A percentile compares a stretch with the other conserved stretches of the same genome.
Conservation (phyloP, 2,113 vertebrate genomes). For the Colistium nudipinnis region DNA sequence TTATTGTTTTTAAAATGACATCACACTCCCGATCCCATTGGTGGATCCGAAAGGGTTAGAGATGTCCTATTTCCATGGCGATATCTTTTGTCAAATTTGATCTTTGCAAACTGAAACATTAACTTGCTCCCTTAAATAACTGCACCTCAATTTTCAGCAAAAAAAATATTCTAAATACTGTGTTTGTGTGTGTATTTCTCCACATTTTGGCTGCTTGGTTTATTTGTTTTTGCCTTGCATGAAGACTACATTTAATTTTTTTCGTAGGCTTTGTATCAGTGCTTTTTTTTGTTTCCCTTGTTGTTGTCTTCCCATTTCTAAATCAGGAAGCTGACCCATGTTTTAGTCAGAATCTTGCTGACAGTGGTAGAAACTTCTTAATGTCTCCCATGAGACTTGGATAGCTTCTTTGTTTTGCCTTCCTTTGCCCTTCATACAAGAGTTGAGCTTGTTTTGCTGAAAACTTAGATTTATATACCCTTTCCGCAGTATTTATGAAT, state of each 20-base stretch:
- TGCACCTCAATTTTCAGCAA: conserved; percentile 94
- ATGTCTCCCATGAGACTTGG: conserved; percentile 66
- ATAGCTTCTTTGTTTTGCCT: conserved; percentile 45
- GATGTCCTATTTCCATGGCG: conserved; percentile 81
- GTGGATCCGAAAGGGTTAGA: conserved; percentile 93
- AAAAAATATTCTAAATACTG: conserved; percentile 77
- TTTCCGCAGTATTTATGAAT: conserved; percentile 89
- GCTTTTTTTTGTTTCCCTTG: conserved; percentile 76
- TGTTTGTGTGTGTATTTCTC: conserved; percentile 73
- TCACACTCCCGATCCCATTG: conserved; percentile 96
- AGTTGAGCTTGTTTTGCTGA: conserved; percentile 57
- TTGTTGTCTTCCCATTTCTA: conserved; percentile 77
- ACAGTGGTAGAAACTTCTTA: conserved; percentile 48
- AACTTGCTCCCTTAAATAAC: conserved; percentile 86
- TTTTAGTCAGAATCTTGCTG: conserved; percentile 84
- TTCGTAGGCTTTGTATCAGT: conserved; percentile 59
- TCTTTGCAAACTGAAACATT: conserved; percentile 79
- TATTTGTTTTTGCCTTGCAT: conserved; percentile 71
- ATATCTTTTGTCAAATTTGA: conserved; percentile 85
- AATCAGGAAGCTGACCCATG: conserved; percentile 83
- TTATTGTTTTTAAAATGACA: conserved; percentile 88
- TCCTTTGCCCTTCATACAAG: conserved; percentile 25
- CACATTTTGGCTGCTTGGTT: conserved; percentile 58
- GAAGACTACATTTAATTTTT: conserved; percentile 53
- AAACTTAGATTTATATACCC: conserved; percentile 81